Evolutionary conservation across 1,140 invertebrate genomes (phyloP).

Genomic region (Drosophila nigrodunni): DNA sequence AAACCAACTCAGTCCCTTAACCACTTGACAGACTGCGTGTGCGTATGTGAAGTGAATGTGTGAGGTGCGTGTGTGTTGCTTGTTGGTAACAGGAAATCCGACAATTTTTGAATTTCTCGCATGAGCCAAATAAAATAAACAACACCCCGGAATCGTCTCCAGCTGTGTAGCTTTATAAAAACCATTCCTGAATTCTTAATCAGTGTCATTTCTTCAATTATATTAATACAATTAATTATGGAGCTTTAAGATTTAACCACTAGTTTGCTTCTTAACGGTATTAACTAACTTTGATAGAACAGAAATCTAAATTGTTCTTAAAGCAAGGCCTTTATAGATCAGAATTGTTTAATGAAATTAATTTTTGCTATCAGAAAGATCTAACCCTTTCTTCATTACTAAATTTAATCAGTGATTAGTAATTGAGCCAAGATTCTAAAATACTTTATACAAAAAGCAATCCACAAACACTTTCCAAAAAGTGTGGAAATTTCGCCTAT

Average conservation of each 20-base stretch:
- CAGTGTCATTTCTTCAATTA: background rate
- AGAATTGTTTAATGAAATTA: no score
- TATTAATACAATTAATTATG: background rate
- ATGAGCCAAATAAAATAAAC: conserved; percentile 71
- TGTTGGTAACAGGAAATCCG: conserved; percentile 72
- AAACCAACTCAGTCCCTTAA: conserved; percentile 40
- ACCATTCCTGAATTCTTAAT: conserved; percentile 6
- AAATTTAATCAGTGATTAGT: no score
- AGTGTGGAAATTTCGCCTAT: conserved; percentile 40
- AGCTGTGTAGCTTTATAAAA: conserved; percentile 12
- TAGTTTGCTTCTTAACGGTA: no score
- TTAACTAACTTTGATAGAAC: no score
- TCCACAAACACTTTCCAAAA: background rate
- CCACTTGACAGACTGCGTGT: conserved; percentile 63
- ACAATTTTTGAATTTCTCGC: conserved; percentile 74
- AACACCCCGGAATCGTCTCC: conserved; percentile 1
- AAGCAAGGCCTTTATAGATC: no score
- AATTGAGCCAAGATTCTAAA: no score
- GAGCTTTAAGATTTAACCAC: no score
- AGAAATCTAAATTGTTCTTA: no score
- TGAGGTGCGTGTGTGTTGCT: conserved; percentile 17
- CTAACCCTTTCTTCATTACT: no score
- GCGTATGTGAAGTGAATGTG: conserved; percentile 3
- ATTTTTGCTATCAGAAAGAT: no score
- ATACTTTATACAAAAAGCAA: background rate